Base-by-base conservation (phyloP, 2,888 invertebrate species). In the Lithophane ornitopus region DNA sequence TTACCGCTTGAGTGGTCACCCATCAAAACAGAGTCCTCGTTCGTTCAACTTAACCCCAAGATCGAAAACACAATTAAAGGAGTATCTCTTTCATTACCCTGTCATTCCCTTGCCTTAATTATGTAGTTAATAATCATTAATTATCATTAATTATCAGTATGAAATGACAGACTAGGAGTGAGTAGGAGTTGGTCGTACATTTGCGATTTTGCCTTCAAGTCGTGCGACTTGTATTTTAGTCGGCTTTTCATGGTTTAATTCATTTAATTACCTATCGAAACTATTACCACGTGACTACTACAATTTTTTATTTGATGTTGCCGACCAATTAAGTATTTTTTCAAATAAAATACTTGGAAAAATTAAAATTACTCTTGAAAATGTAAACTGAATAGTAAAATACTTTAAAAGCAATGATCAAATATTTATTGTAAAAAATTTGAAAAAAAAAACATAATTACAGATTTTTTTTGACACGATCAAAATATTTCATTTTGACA, bases 41-140 rank as follows among this genome's bases (percentile, higher is more conserved):
- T 59, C 56, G 62, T 67, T 78, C 66, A 65, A 77, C 77, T 86
- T 80, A 86, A 85, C 76, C 70, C 74, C 46, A 44, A 77, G 72
- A 74, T 70, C 46, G 74, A 76, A 78, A 82, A 86, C 68, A 78
- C 59, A 70, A 80, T 80, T 83, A 79, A 59, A 63, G 44, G 44
- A 52, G 67, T 44, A 80, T 82, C 69, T 74, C 70, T 78, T 77
- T 80, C 65, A 66, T 62, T 28, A 26, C 66, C 34, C 56, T 70
- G 67, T 85, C 87, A 80, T 78, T 78, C 34, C 39, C 54, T 49
- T 62, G 66, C 61, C 80, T 73, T 58, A 87, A 79, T 87, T 72
- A 82, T 74, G 65, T 74, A 78, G 70, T 81, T 80, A 80, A 86
- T 85, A 63, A 82, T 85, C 77, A 80, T 87, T 85, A 84, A 82